Evolutionary conservation across 2,113 vertebrate species (phyloP).

Genomic region (Albula glossodonta): DNA sequence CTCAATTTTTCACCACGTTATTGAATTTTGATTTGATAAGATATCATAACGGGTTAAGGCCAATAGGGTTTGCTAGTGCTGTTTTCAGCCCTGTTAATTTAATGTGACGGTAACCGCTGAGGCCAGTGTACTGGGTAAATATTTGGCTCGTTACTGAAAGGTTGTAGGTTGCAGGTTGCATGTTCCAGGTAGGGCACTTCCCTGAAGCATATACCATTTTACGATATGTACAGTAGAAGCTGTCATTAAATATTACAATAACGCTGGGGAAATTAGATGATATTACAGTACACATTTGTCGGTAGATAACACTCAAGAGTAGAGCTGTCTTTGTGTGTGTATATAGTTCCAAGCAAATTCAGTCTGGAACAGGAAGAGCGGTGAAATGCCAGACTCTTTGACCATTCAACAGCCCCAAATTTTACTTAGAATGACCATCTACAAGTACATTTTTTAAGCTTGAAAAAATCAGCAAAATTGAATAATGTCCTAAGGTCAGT

Average conservation of each 20-base stretch:
- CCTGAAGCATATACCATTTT: neutral
- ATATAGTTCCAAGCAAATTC: no score
- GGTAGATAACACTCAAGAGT: no score
- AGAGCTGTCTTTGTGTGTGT: no score
- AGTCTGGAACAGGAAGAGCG: no score
- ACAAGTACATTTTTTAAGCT: no score
- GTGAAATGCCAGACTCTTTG: no score
- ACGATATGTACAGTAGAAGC: neutral
- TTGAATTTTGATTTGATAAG: conserved; percentile 4
- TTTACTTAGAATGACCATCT: no score
- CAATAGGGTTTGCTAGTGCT: neutral
- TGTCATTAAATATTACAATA: neutral
- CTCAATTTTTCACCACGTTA: neutral
- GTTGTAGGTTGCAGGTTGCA: no score
- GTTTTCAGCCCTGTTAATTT: neutral
- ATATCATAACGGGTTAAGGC: neutral
- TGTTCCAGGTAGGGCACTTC: neutral
- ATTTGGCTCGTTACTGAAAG: neutral
- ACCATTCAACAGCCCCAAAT: no score
- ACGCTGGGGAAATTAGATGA: neutral
- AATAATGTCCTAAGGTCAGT: no score
- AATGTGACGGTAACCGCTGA: neutral
- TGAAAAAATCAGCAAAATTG: no score
- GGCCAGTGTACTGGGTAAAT: neutral
- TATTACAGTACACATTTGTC: no score